These are phyloP conservation scores for Hyalella azteca DNA, from an alignment of 2,888 invertebrate species.

Conservation along the genomic window DNA sequence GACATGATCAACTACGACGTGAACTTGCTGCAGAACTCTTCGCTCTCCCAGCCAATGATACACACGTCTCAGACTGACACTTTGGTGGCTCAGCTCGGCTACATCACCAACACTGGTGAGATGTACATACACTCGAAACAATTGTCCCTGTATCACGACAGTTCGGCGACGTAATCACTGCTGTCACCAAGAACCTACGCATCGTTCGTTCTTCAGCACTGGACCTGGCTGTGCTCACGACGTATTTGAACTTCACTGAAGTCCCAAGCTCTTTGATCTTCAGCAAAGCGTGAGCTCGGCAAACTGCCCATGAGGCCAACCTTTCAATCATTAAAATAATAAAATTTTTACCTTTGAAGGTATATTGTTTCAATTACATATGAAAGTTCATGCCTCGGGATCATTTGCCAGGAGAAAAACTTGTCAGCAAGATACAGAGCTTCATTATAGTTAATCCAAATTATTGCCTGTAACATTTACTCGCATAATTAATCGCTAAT, in stretches of 20 bases:
- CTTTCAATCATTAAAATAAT: too few relatives aligned
- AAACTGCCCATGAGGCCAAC: too few relatives aligned
- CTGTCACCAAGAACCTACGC: constrained; percentile 2
- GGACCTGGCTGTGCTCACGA: background rate
- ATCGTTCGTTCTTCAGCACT: constrained; percentile 21
- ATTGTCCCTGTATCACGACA: too few relatives aligned
- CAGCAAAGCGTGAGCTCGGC: constrained; percentile 39
- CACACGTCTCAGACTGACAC: constrained; percentile 53
- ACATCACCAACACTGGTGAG: constrained; percentile 53
- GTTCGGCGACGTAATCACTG: constrained; percentile 40
- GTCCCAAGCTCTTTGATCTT: constrained; percentile 30
- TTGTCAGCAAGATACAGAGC: too few relatives aligned
- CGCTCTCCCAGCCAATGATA: constrained; percentile 40
- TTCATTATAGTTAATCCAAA: too few relatives aligned
- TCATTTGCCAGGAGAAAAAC: too few relatives aligned
- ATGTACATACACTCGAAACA: too few relatives aligned
- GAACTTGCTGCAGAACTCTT: constrained; percentile 47
- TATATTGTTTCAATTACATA: too few relatives aligned
- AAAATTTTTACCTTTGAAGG: too few relatives aligned
- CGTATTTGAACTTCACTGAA: constrained; percentile 19
- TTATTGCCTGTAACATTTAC: too few relatives aligned
- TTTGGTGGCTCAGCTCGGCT: constrained; percentile 23
- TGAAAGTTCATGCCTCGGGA: too few relatives aligned
- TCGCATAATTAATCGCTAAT: too few relatives aligned
- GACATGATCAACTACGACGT: constrained; percentile 37